Evolutionary conservation across 1,140 invertebrate genomes (phyloP).

Genomic region (Aphelenchoides besseyi): DNA sequence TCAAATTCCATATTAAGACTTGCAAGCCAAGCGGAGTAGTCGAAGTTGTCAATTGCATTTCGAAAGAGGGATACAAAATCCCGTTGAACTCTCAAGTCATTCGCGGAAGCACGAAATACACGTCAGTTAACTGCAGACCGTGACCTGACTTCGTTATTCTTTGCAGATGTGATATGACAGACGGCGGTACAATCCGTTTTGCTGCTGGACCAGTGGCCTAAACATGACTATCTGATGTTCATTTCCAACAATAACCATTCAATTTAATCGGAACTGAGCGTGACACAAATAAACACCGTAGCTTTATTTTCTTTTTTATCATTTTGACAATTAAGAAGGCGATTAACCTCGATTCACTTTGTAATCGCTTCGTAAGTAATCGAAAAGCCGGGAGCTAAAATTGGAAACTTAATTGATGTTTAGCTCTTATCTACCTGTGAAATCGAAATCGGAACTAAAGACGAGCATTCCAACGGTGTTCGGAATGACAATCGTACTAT

Average conservation of each 20-base stretch:
- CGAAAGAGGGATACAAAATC: slow-evolving; percentile 46
- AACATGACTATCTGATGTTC: background rate
- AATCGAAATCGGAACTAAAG: slow-evolving; percentile 11
- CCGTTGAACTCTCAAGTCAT: slow-evolving; percentile 41
- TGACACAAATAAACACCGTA: no score
- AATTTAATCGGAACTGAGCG: no score
- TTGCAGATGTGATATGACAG: slow-evolving; percentile 46
- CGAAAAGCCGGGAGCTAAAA: slow-evolving; percentile 10
- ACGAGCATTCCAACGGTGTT: background rate
- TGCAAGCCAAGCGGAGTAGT: slow-evolving; percentile 41
- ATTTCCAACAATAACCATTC: background rate
- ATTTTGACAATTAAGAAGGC: slow-evolving; percentile 5
- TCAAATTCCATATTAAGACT: no score
- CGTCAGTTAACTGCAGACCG: slow-evolving; percentile 7
- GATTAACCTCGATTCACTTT: background rate
- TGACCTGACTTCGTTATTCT: background rate
- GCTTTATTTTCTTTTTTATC: background rate
- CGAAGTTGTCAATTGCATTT: slow-evolving; percentile 51
- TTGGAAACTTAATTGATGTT: slow-evolving; percentile 19
- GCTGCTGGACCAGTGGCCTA: slow-evolving; percentile 42
- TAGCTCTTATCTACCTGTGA: slow-evolving; percentile 18
- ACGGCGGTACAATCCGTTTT: slow-evolving; percentile 46
- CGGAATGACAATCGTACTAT: background rate
- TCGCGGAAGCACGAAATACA: slow-evolving; percentile 39
- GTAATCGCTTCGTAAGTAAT: slow-evolving; percentile 12